Base-by-base conservation (phyloP, 2,113 vertebrate genomes). In the Elgaria multicarinata region DNA sequence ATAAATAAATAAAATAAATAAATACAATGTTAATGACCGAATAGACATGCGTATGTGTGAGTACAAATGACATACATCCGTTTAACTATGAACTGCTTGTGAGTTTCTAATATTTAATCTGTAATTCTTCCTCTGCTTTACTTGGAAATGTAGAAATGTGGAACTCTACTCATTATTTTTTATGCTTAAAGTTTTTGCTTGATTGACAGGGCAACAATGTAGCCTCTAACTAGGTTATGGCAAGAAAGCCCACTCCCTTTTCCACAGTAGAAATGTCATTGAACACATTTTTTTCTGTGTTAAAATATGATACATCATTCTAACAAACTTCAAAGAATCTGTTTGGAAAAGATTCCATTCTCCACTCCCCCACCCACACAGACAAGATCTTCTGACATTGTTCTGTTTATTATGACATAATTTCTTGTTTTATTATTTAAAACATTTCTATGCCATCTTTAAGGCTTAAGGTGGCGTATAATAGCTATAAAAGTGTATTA, bases 251-350 rank as follows among this genome's bases (percentile, higher is more conserved):
- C 39, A 4, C 46, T 3, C 5, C 33, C 24, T 16, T 89, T 79
- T 78, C 64, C 93, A 86, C 81, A 90, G 86, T 89, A 94, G 91
- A 94, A 93, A 93, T 94, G 36, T 93, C 58, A 83, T 44, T 90
- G 90, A 89, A 92, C 85, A 87, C 90, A 85, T 95, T 93, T 89
- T 22, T n/a, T 33, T 91, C 83, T 84, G 83, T 93, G 13, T 84
- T 64, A 64, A 89, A 87, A 79, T 89, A 80, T 39, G 13, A 90
- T 93, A 91, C 77, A 81, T 95, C 90, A 93, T 95, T 85, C 90
- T 92, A 95, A 92, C 95, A 95, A 93, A 96, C 92, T 95, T 95
- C 92, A 78, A 94, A 95, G 93, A 93, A 93, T 95, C 93, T 94
- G 90, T 64, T 95, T 93, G 93, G 91, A 94, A 93, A 55, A 26